These are phyloP conservation scores for Antennarius maculatus DNA, from an alignment of 2,797 vertebrate genomes.

Conservation along the genomic window DNA sequence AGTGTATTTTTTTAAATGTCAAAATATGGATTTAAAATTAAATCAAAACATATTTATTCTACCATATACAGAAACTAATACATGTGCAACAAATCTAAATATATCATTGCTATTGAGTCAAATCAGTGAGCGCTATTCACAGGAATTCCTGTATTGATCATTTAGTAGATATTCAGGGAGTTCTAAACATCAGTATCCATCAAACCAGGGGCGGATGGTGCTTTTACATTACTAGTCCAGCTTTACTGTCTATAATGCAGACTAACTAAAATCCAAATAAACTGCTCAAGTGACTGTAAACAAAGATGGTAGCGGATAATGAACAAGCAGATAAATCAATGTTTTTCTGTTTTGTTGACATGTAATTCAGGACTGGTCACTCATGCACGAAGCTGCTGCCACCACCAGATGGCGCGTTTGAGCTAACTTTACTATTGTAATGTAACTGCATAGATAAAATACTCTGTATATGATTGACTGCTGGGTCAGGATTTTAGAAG, in stretches of 20 bases:
- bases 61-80: not conserved
- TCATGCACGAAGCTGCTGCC: not conserved
- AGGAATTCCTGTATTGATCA: not conserved
- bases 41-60: too few relatives aligned
- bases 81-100: not conserved
- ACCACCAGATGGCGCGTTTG: slow-evolving; percentile 70
- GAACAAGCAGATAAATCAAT: not conserved
- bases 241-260: not conserved
- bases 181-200: slow-evolving; percentile 22
- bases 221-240: slow-evolving; percentile 4
- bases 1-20: too few relatives aligned
- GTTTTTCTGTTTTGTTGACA: slow-evolving; percentile 1
- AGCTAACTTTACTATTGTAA: slow-evolving; percentile 29
- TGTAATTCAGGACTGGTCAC: not conserved
- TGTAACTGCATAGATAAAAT: slow-evolving; percentile 13
- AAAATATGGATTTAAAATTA: too few relatives aligned
- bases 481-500: slow-evolving; percentile 5
- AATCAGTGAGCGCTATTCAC: not conserved
- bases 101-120: not conserved
- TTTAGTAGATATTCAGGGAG: slow-evolving; percentile 20
- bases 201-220: not conserved
- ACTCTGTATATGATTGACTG: not conserved
- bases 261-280: not conserved
- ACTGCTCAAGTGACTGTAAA: slow-evolving; percentile 8
- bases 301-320: not conserved